Conservation (phyloP, 2,888 invertebrate genomes). For the Coelinius sp. region DNA sequence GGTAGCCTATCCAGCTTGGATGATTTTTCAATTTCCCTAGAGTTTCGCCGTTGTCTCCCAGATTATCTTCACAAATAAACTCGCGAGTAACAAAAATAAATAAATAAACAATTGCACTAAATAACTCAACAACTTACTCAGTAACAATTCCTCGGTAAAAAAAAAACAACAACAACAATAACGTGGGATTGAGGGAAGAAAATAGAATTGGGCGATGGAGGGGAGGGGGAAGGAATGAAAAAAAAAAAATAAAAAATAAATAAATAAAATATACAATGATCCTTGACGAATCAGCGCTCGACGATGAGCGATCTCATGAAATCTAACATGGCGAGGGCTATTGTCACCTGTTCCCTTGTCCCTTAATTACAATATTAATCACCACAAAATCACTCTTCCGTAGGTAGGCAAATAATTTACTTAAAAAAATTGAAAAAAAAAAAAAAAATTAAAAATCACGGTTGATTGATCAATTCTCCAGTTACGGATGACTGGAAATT, state of each 20-base stretch:
- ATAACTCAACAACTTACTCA: neutral
- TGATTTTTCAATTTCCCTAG: constrained; percentile 70
- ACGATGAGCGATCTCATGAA: constrained; percentile 64
- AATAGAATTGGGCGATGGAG: neutral
- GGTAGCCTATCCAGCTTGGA: constrained; percentile 98
- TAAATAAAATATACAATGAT: no score
- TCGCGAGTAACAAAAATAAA: constrained; percentile 24
- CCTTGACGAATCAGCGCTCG: constrained; percentile 33
- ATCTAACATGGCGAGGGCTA: constrained; percentile 69
- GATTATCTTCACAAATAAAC: constrained; percentile 26
- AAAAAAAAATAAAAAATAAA: constrained; percentile 41
- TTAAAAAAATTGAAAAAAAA: no score
- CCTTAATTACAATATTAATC: constrained; percentile 48
- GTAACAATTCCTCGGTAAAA: neutral
- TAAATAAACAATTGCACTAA: constrained; percentile 27
- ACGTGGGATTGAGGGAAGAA: constrained; percentile 2
- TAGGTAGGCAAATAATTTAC: neutral
- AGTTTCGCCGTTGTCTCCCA: constrained; percentile 52
- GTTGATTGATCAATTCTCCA: neutral
- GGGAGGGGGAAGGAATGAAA: neutral
- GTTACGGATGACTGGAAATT: neutral
- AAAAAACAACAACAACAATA: neutral
- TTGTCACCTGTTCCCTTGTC: constrained; percentile 68
- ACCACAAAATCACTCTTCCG: neutral
- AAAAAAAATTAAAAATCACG: neutral